phyloP scores from a whole-genome alignment of 2,797 vertebrate genomes.

The Champsocephalus gunnari region DNA sequence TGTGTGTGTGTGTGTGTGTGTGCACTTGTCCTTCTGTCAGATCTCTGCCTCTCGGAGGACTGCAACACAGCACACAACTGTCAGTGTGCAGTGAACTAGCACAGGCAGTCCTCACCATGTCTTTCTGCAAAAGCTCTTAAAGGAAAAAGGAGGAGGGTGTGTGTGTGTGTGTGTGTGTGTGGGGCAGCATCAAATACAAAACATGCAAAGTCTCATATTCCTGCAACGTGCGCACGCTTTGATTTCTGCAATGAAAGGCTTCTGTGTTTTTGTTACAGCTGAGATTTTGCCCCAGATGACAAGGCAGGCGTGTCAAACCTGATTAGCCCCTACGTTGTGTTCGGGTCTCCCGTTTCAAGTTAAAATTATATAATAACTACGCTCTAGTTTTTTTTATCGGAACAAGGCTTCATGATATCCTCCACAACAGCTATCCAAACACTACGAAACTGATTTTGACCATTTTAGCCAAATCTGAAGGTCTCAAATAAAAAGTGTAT shows the following conservation, averaged over 20 bases:
- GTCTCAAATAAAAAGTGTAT: too few species aligned
- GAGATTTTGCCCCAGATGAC: neutral
- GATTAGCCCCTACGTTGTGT: neutral
- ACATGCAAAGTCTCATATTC: neutral
- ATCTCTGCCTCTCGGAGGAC: slow-evolving; percentile 55
- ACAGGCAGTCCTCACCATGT: slow-evolving; percentile 40
- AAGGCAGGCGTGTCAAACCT: neutral
- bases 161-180: neutral
- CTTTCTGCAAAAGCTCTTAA: slow-evolving; percentile 42
- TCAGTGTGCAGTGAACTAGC: slow-evolving; percentile 71
- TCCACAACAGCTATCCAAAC: too few species aligned
- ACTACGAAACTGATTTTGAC: too few species aligned
- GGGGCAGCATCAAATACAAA: neutral
- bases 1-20: neutral
- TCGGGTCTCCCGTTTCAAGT: too few species aligned
- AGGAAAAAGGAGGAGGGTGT: neutral
- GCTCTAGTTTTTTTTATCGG: too few species aligned
- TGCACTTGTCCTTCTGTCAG: slow-evolving; percentile 40
- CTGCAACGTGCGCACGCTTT: neutral
- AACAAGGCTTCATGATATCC: too few species aligned
- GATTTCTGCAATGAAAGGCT: neutral
- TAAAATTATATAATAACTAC: too few species aligned
- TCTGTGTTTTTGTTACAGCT: slow-evolving; percentile 1
- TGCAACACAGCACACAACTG: slow-evolving; percentile 56
- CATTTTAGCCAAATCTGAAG: too few species aligned